These are phyloP conservation scores for Genyomyrus donnyi DNA, from an alignment of 2,113 vertebrate genomes.

Conservation along the genomic window DNA sequence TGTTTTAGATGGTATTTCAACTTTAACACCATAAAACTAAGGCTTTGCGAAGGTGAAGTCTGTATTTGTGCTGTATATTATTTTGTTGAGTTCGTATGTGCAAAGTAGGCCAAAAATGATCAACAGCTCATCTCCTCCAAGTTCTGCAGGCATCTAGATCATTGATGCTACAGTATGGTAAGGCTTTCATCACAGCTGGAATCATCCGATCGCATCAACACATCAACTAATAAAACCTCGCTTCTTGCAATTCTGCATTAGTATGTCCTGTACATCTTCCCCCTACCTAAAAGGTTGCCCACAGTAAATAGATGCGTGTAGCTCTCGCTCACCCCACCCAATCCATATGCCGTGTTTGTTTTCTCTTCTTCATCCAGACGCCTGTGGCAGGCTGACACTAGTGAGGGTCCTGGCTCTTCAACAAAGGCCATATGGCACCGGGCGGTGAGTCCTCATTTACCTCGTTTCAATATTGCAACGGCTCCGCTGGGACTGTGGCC, in stretches of 20 bases:
- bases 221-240: constrained; percentile 47
- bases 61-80: constrained; percentile 36
- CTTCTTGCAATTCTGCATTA: constrained; percentile 57
- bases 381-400: constrained; percentile 52
- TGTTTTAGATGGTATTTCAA: not conserved
- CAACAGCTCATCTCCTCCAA: constrained; percentile 62
- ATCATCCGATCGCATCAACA: constrained; percentile 67
- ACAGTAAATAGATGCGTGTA: constrained; percentile 48
- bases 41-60: not conserved
- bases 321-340: constrained; percentile 49
- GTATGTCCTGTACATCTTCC: constrained; percentile 49
- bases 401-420: constrained; percentile 58
- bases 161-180: constrained; percentile 63
- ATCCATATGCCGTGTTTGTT: constrained; percentile 65
- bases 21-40: not conserved
- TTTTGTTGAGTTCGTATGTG: not conserved
- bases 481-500: constrained; percentile 43
- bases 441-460: constrained; percentile 54
- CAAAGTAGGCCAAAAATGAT: constrained; percentile 46
- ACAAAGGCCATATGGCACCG: constrained; percentile 64
- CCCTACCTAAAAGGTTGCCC: constrained; percentile 37
- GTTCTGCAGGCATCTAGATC: constrained; percentile 68
- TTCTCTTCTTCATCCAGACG: constrained; percentile 56
- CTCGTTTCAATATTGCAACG: constrained; percentile 62
- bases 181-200: constrained; percentile 62